phyloP scores from a whole-genome alignment of 2,888 invertebrate genomes.

The Aspidapion aeneum region DNA sequence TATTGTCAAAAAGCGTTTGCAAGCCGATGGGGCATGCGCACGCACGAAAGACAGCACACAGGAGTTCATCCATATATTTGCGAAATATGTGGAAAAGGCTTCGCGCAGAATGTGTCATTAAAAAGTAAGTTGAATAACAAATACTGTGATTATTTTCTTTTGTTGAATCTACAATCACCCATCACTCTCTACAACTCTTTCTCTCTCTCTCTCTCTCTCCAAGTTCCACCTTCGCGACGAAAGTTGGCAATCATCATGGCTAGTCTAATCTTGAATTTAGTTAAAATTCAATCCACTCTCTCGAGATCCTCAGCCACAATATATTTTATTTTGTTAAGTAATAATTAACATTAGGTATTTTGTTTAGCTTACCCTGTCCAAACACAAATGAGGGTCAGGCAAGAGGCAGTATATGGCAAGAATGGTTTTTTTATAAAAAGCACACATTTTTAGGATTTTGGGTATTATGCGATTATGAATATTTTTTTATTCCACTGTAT shows the following conservation, averaged over 20 bases:
- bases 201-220: neutral
- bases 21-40: conserved; percentile 26
- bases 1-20: conserved; percentile 28
- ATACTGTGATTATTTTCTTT: neutral
- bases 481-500: too few relatives aligned
- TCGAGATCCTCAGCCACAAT: too few relatives aligned
- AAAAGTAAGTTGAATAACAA: neutral
- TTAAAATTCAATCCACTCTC: neutral
- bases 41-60: conserved; percentile 33
- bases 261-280: neutral
- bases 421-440: too few relatives aligned
- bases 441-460: too few relatives aligned
- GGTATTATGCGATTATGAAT: too few relatives aligned
- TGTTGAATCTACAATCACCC: neutral
- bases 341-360: too few relatives aligned
- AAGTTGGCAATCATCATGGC: neutral
- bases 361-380: too few relatives aligned
- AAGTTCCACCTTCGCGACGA: neutral
- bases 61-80: conserved; percentile 35
- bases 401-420: too few relatives aligned
- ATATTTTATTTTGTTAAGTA: too few relatives aligned
- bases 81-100: conserved; percentile 33
- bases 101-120: conserved; percentile 36
- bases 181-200: too few relatives aligned
- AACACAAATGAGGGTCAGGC: too few relatives aligned